Evolutionary conservation across 1,140 invertebrate species (phyloP).

Genomic region (Orchestia grillus): DNA sequence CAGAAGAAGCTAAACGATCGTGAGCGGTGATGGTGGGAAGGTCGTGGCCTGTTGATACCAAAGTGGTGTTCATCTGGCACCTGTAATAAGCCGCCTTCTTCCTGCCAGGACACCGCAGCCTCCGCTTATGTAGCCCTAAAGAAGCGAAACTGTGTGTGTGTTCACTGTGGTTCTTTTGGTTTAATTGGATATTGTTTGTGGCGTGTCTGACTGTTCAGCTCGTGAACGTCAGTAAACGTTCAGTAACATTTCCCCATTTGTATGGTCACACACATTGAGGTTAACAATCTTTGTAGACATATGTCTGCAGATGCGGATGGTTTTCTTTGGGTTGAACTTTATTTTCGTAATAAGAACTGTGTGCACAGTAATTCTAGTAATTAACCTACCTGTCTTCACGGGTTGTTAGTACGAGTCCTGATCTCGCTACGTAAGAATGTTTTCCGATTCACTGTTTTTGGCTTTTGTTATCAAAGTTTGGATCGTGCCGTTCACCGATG

Average conservation of each 20-base stretch:
- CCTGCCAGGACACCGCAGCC: slow-evolving; percentile 39
- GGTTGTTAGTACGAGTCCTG: too few species aligned
- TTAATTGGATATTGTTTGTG: not conserved
- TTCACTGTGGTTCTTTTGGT: not conserved
- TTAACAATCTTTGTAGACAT: not conserved
- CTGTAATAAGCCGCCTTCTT: slow-evolving; percentile 21
- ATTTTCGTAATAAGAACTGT: not conserved
- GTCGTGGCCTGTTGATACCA: slow-evolving; percentile 43
- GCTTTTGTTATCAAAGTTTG: too few species aligned
- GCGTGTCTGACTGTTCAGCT: not conserved
- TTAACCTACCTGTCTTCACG: too few species aligned
- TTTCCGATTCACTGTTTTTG: too few species aligned
- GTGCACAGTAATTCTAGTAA: too few species aligned
- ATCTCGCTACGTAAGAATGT: too few species aligned
- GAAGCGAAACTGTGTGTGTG: not conserved
- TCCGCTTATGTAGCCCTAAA: not conserved
- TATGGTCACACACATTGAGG: not conserved
- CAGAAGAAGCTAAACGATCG: not conserved
- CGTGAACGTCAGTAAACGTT: not conserved
- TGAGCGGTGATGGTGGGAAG: slow-evolving; percentile 40
- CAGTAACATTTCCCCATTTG: not conserved
- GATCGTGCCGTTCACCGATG: too few species aligned
- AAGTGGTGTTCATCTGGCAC: slow-evolving; percentile 18
- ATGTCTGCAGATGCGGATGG: not conserved
- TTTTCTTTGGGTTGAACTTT: not conserved